phyloP scores from a whole-genome alignment of 2,888 invertebrate genomes.

The Lasioglossum villosulum region DNA sequence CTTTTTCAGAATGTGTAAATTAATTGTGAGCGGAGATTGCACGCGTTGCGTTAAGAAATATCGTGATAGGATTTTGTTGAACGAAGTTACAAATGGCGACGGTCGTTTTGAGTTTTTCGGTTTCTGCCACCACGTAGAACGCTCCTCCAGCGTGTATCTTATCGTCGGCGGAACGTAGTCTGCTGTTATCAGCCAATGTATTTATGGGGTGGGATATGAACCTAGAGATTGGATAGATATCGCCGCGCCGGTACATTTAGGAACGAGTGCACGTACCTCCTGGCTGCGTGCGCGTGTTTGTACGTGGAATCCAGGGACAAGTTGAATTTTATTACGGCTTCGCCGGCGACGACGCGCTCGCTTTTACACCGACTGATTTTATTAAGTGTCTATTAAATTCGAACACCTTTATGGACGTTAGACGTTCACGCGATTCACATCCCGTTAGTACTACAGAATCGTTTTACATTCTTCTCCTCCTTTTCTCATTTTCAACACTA shows the following conservation, averaged over 20 bases:
- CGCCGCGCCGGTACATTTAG: constrained; percentile 60
- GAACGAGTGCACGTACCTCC: constrained; percentile 45
- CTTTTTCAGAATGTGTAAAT: too few relatives aligned
- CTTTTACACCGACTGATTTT: constrained; percentile 31
- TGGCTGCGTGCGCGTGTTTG: constrained; percentile 36
- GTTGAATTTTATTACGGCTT: constrained; percentile 51
- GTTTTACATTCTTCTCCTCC: background rate
- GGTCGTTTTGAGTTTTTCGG: background rate
- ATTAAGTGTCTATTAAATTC: constrained; percentile 4
- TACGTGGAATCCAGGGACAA: constrained; percentile 48
- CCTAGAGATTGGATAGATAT: constrained; percentile 71
- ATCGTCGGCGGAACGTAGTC: constrained; percentile 71
- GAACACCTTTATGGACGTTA: background rate
- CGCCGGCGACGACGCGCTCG: constrained; percentile 1
- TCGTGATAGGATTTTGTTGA: too few relatives aligned
- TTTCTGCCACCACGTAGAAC: constrained; percentile 73
- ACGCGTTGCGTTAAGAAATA: too few relatives aligned
- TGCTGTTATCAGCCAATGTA: constrained; percentile 79
- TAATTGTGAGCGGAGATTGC: too few relatives aligned
- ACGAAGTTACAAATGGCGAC: too few relatives aligned
- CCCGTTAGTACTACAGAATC: background rate
- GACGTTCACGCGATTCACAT: background rate
- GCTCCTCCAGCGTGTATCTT: constrained; percentile 73
- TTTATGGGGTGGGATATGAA: constrained; percentile 81
- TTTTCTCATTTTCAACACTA: too few relatives aligned